Evolutionary conservation across 1,140 invertebrate genomes (phyloP), one percentile per base, ranked within the genome.

Genomic region (Calephelis virginiensis): DNA sequence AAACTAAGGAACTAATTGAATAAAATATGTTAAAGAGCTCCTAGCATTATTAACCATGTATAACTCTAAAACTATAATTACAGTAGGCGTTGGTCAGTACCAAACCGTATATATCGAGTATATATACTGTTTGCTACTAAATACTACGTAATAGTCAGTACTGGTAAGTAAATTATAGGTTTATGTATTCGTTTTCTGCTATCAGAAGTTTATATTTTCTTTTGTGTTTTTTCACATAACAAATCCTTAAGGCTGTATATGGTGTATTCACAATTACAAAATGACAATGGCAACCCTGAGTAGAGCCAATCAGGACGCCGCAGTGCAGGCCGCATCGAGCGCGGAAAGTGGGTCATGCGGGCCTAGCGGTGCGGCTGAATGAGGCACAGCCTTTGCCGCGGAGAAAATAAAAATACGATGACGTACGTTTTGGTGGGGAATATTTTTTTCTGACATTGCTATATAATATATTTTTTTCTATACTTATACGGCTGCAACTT

Each of bases 261-360:
- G 17, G 37, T 59, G 17, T 59, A 59, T 59, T 59, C 37, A 59
- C 53, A 59, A 59, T 59, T 59, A 17, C 12, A 59, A 59, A 38
- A 59, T 59, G 12, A 59, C 53, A 59, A 59, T 59, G 53, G 53
- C 53, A 38, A 38, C 53, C 53, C 53, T 59, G 28, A 38, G 14
- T 37, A n/a, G 50, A 56, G 53, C 53, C 53, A 56, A 56, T 56
- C 53, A 56, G 53, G 53, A 56, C 53, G 14, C 53, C 53, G 53
- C 53, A 59, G 53, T 59, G 53, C 53, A 59, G 53, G 53, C 53
- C 53, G 53, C 53, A 59, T 38, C 37, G 53, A 59, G 10, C 53
- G 53, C 53, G 17, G 28, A 59, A 59, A 59, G 28, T 59, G 53
- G 53, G 53, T 56, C 53, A 56, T 56, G 53, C 17, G 17, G 53